Base-by-base conservation (phyloP, 2,113 vertebrate genomes). In the Alethe diademata region DNA sequence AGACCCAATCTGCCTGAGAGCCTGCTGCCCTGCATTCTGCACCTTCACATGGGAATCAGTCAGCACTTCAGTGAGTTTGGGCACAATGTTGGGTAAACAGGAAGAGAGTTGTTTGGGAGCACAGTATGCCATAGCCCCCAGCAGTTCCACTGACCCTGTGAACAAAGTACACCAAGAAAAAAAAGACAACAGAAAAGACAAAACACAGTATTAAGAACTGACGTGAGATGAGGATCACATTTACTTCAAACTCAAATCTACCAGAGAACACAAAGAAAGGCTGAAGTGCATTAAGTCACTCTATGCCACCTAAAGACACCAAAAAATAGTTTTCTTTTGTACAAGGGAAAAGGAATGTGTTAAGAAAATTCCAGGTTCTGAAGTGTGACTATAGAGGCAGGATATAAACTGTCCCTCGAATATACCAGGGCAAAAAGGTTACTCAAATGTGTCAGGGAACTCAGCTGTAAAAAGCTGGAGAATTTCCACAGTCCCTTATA, bases 21-120 rank as follows among this genome's bases (percentile, higher is more conserved):
- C 99, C 93, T 99, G 99, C 95, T 99, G 99, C 17, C 99, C 99
- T 1, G 99, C 99, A 73, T 99, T 99, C 98, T 99, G 99, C 93
- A 99, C 99, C 97, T 99, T 99, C 71, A 99, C 99, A 0, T 99
- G 99, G 25, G 99, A 99, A 96, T 99, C 99, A 0, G 99, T 99
- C 87, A 99, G 98, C 95, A 99, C 99, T 94, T 99, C 99, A 0
- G 99, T 99, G 78, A 99, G 98, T 92, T 99, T 99, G 66, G 99
- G 99, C 93, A 99, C 99, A 1, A 99, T 99, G 97, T 98, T 99
- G 90, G 99, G 99, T 66, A 99, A 98, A 86, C 99, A 99, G 81
- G 99, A 99, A 1, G 99, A 99, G 74, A 99, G 96, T 95, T 99
- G 99, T 94, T 99, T 99, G 56, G 99, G 99, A 33, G 99, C 99